phyloP scores from a whole-genome alignment of 2,113 vertebrate species.

The Chloebia gouldiae region DNA sequence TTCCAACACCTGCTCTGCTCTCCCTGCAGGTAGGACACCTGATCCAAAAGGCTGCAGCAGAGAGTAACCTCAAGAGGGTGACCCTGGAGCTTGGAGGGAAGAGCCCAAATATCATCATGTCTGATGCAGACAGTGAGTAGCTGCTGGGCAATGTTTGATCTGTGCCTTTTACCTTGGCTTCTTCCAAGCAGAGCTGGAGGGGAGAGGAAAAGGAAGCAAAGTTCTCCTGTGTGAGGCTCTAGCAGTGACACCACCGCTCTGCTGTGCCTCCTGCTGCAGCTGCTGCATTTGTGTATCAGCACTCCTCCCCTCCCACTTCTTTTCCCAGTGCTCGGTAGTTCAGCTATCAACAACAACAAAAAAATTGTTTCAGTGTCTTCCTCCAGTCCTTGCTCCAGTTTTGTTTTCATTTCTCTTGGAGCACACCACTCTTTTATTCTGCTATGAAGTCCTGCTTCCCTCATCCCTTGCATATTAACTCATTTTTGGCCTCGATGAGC shows the following conservation, averaged over 20 bases:
- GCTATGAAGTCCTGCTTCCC: neutral
- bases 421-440: fast-evolving
- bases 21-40: conserved; percentile 85
- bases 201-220: neutral
- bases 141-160: neutral
- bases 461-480: neutral
- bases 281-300: neutral
- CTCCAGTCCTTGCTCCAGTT: neutral
- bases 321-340: neutral
- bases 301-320: neutral
- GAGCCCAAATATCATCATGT: conserved; percentile 95
- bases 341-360: neutral
- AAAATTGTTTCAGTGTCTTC: neutral
- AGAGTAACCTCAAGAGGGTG: conserved; percentile 92
- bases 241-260: neutral
- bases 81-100: conserved; percentile 96
- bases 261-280: neutral
- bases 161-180: neutral
- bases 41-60: conserved; percentile 90
- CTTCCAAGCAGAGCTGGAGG: neutral
- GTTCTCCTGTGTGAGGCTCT: neutral
- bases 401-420: neutral
- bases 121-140: conserved; percentile 88
- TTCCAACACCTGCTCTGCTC: neutral
- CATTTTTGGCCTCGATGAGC: neutral